A percentile compares a stretch with the other conserved stretches of the same genome.
These are phyloP conservation scores for Hanleya hanleyi DNA, from an alignment of 2,888 invertebrate species.

Conservation along the genomic window DNA sequence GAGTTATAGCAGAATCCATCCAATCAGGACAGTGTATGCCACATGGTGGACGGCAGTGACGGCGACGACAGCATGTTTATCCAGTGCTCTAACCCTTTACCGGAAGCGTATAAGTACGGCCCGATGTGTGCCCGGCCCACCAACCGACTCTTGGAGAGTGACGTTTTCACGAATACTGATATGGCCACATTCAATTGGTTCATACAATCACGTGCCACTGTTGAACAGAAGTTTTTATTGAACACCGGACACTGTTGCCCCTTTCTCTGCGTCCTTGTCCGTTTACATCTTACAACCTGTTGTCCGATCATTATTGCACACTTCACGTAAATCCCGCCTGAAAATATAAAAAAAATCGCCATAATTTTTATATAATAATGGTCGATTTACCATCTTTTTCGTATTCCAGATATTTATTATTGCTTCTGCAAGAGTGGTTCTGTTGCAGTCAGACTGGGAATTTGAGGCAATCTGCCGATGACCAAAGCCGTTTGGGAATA, in stretches of 20 bases:
- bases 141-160: slow-evolving; percentile 3
- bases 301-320: slow-evolving; percentile 11
- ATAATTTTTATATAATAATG: too few relatives aligned
- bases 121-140: slow-evolving; percentile 18
- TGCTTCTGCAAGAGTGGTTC: too few relatives aligned
- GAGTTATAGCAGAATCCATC: too few relatives aligned
- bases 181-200: slow-evolving; percentile 3
- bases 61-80: slow-evolving; percentile 16
- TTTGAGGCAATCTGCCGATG: too few relatives aligned
- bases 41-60: not conserved
- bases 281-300: not conserved
- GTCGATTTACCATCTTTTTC: too few relatives aligned
- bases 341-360: too few relatives aligned
- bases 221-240: not conserved
- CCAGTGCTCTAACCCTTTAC: slow-evolving; percentile 26
- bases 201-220: not conserved
- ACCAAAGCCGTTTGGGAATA: too few relatives aligned
- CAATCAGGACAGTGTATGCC: slow-evolving; percentile 24
- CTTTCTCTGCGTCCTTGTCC: slow-evolving; percentile 7
- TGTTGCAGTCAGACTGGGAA: too few relatives aligned
- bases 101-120: slow-evolving; percentile 16
- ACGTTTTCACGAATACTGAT: slow-evolving; percentile 10
- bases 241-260: not conserved
- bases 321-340: slow-evolving; percentile 21
- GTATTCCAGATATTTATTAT: too few relatives aligned